Percentiles rank a stretch among this genome's conserved stretches.
These are phyloP conservation scores for Chloroclysta siterata DNA, from an alignment of 2,888 invertebrate species.

Conservation along the genomic window DNA sequence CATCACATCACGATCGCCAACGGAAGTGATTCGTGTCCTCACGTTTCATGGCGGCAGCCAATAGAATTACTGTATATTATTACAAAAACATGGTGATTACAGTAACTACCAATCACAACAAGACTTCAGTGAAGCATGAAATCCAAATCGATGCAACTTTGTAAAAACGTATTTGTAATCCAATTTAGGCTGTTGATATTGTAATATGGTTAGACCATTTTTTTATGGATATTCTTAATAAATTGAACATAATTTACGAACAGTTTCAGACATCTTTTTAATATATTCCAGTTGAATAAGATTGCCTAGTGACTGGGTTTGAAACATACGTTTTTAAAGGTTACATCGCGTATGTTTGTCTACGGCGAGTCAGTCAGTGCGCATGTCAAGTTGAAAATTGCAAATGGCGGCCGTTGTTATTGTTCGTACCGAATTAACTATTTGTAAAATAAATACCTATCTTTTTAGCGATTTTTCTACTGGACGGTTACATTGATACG, in stretches of 20 bases:
- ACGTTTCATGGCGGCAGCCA: constrained; percentile 76
- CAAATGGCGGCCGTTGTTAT: constrained; percentile 99
- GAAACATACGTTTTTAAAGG: constrained; percentile 59
- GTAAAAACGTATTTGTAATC: constrained; percentile 48
- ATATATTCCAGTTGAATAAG: background rate
- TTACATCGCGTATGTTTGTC: constrained; percentile 75
- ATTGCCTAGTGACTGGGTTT: background rate
- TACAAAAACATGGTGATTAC: constrained; percentile 72
- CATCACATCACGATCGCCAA: constrained; percentile 7
- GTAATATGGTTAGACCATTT: background rate
- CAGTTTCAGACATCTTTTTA: background rate
- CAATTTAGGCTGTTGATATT: background rate
- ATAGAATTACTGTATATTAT: constrained; percentile 55
- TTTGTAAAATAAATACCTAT: constrained; percentile 88
- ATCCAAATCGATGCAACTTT: constrained; percentile 57
- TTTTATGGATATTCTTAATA: background rate
- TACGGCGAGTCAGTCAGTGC: constrained; percentile 84
- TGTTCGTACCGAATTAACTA: constrained; percentile 96
- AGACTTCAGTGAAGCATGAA: constrained; percentile 76
- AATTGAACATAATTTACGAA: background rate
- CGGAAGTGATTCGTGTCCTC: constrained; percentile 80
- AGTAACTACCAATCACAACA: constrained; percentile 65
- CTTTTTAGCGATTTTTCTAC: constrained; percentile 87
- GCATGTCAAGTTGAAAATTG: constrained; percentile 94
- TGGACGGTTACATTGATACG: constrained; percentile 81